Evolutionary conservation across 2,888 invertebrate genomes (phyloP).

Genomic region (Ormyrus nitidulus): DNA sequence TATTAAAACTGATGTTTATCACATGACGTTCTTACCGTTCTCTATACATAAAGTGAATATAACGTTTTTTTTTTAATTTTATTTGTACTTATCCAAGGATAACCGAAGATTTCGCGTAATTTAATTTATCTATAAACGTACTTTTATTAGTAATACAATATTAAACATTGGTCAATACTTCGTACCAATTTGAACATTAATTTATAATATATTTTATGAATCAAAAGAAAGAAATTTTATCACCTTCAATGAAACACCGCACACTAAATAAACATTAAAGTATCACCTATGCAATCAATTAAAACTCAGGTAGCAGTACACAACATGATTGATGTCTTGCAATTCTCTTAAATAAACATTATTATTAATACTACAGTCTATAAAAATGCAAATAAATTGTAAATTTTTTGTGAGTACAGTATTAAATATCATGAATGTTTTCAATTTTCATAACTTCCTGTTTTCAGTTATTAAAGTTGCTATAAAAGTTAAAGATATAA

Average conservation of each 20-base stretch:
- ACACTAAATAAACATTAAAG: constrained; percentile 16
- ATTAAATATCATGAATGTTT: too few species aligned
- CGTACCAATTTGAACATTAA: background rate
- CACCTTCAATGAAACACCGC: background rate
- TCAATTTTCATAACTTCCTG: constrained; percentile 19
- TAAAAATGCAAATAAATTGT: background rate
- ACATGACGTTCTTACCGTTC: background rate
- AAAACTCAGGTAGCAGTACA: constrained; percentile 9
- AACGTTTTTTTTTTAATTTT: background rate
- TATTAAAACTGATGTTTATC: constrained; percentile 11
- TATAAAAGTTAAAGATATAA: too few species aligned
- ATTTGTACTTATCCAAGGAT: too few species aligned
- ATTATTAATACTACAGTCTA: constrained; percentile 5
- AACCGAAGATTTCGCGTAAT: too few species aligned
- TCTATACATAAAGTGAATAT: background rate
- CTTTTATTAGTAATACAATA: too few species aligned
- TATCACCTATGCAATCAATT: constrained; percentile 11
- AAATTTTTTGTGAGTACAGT: background rate
- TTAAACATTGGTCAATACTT: too few species aligned
- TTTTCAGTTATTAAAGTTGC: too few species aligned
- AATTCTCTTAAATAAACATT: constrained; percentile 32
- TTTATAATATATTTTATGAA: constrained; percentile 13
- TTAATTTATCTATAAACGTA: too few species aligned
- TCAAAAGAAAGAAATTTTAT: background rate
- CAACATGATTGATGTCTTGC: constrained; percentile 17